Base-by-base conservation (phyloP, 2,113 vertebrate genomes). In the Bothrops jararaca region DNA sequence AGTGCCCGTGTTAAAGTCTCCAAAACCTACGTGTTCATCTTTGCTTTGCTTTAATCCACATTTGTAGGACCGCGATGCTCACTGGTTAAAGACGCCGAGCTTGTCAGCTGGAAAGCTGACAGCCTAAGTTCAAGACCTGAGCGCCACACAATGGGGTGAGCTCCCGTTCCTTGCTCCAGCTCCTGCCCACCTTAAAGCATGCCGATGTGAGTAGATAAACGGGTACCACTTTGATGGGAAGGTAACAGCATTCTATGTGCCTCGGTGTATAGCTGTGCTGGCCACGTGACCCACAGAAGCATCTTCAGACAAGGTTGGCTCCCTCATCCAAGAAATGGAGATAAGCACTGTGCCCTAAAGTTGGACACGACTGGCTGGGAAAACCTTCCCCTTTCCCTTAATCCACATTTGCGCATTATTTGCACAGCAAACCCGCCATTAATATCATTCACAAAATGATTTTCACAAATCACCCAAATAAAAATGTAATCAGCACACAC, bases 1-100 rank as follows among this genome's bases (percentile, higher is more conserved):
- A 12, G 7, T 2, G 0, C 34, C 11, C 0, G 0, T 26, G 1
- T 34, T 5, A 34, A 20, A 48, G 56, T 9, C 24, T 48, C 29
- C 91, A 50, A 86, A 22, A 2, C 13, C 10, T 29, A 24, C n/a
- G 1, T n/a, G 12, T 3, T 4, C 1, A 57, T 23, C 24, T 50
- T 91, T 26, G 15, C 11, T 58, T 29, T 54, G 9, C 29, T 18
- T 50, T 22, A 10, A 3, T 48, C 24, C 6, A 12, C 4, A 5
- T 53, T 8, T 4, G 64, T 15, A 2, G n/a, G 4, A 13, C 29
- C 12, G 1, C 12, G 13, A 69, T 34, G 29, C 64, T 69, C 13
- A 18, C 5, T 15, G 29, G 29, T 69, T 69, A 69, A 69, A 34
- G 60, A 64, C 1, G 4, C 60, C 2, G 13, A n/a, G 26, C 12